Evolutionary conservation across 2,888 invertebrate genomes (phyloP), one percentile per base, ranked within the genome.

Genomic region (Lacanobia wlatinum): DNA sequence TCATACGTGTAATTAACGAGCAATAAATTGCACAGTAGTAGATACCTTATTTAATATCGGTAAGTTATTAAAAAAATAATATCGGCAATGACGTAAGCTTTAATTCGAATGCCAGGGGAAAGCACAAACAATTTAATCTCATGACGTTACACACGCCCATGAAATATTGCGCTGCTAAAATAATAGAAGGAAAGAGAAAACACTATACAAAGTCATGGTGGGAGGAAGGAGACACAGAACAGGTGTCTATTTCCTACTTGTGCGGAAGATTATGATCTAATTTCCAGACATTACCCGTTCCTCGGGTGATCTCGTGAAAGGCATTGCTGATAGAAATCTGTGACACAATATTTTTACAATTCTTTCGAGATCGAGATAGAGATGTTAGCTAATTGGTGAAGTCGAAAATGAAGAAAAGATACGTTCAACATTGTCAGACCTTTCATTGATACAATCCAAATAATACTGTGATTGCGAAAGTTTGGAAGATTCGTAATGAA

Each of bases 261-360:
- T 81, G 89, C 93, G 92, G 92, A 93, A 92, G 92, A 92, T 87
- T 87, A 83, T 90, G 89, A 92, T 92, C 91, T 90, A 86, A 92
- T 92, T 93, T 92, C 91, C 89, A 92, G 90, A 86, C 86, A 85
- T 88, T 87, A 87, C 80, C 80, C 74, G 78, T 84, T 87, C 84
- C 84, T 73, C 80, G 67, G 86, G 85, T 79, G 84, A 80, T 89
- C 82, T 87, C 84, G 92, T 89, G 93, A 94, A 93, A 93, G 93
- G 90, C 84, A 85, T 70, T 67, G 52, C 48, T 71, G 79, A 80
- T 84, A 68, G 34, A 73, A 73, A 87, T 87, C 86, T 55, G 68
- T 83, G 82, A 85, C 80, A 81, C 84, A 82, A 85, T 86, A 84
- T 84, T 89, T 76, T 85, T 80, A 82, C 80, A 80, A 74, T 82